Conservation (phyloP, 2,113 vertebrate genomes). For the Odontesthes bonariensis region DNA sequence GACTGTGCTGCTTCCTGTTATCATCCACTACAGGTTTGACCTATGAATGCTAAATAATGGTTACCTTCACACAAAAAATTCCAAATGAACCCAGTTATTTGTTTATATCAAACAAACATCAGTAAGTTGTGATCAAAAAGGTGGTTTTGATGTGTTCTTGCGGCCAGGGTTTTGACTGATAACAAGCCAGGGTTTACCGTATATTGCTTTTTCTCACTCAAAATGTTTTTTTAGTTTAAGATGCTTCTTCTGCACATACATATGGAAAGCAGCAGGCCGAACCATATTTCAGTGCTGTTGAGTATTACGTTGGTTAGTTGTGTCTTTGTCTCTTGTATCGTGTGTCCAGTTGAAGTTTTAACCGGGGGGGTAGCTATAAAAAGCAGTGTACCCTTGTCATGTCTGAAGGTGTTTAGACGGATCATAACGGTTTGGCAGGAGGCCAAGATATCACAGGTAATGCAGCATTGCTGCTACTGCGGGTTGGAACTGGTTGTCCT, state of each 20-base stretch:
- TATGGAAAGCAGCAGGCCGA: constrained; percentile 17
- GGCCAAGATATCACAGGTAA: constrained; percentile 37
- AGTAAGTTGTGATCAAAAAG: constrained; percentile 16
- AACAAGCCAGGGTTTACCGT: constrained; percentile 42
- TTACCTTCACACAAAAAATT: neutral
- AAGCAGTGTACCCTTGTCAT: constrained; percentile 58
- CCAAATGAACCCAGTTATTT: neutral
- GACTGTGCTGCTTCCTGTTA: constrained; percentile 24
- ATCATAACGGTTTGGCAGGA: constrained; percentile 59
- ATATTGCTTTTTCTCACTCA: constrained; percentile 39
- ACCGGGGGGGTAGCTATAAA: constrained; percentile 18
- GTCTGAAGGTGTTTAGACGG: constrained; percentile 55
- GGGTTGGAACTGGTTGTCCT: constrained; percentile 42
- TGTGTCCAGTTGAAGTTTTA: constrained; percentile 14
- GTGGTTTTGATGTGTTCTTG: constrained; percentile 20
- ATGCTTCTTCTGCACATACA: neutral
- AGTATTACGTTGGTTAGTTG: constrained; percentile 11
- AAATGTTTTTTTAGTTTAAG: constrained; percentile 47
- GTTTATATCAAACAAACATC: neutral
- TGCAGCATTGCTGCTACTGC: constrained; percentile 33
- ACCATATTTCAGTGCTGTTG: constrained; percentile 5
- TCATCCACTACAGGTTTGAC: constrained; percentile 15
- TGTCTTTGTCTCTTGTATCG: constrained; percentile 15
- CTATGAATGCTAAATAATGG: neutral
- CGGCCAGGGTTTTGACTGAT: constrained; percentile 33